phyloP scores from a whole-genome alignment of 2,113 vertebrate genomes.

The Sminthopsis crassicaudata region DNA sequence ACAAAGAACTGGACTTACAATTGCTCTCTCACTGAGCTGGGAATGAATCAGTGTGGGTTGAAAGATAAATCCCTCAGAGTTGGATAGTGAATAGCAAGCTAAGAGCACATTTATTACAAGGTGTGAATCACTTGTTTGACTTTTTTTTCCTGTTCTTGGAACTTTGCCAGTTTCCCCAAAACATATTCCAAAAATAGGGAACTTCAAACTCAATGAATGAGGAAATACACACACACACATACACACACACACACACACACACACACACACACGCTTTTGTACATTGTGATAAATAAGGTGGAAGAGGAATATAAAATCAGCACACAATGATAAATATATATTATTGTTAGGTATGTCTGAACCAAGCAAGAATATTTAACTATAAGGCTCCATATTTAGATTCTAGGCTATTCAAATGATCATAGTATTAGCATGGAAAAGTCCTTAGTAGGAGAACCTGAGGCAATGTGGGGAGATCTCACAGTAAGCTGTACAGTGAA shows the following conservation, averaged over 20 bases:
- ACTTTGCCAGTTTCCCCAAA: background rate
- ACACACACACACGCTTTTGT: too few relatives aligned
- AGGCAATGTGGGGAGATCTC: too few relatives aligned
- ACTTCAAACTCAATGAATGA: background rate
- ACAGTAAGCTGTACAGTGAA: too few relatives aligned
- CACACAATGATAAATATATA: background rate
- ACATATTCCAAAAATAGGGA: background rate
- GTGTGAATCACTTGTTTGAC: background rate
- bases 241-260: too few relatives aligned
- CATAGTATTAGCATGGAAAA: background rate
- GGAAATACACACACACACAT: background rate
- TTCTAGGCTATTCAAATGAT: background rate
- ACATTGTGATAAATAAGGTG: background rate
- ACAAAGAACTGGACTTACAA: background rate
- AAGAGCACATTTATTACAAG: background rate
- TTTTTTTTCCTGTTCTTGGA: background rate
- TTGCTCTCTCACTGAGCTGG: conserved; percentile 2
- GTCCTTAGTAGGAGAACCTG: too few relatives aligned
- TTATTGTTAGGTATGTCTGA: background rate
- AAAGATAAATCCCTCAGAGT: background rate
- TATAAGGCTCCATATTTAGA: background rate
- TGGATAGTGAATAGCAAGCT: background rate
- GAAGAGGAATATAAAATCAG: background rate
- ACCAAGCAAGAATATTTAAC: background rate
- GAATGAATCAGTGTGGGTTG: background rate